Evolutionary conservation across 2,888 invertebrate species (phyloP).

Genomic region (Abrostola triplasia): DNA sequence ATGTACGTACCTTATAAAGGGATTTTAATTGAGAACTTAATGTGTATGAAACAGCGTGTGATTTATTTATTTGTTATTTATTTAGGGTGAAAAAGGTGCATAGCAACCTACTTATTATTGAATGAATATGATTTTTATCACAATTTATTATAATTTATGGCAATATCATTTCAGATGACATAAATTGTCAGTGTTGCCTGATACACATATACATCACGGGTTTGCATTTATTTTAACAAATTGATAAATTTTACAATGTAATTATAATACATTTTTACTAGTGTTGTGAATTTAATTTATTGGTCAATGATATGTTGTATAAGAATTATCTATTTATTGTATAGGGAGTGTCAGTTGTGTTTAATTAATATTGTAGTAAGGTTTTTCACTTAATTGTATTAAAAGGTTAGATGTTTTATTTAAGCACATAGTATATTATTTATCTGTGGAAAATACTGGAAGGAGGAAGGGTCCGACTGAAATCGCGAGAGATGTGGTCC

Average conservation of each 20-base stretch:
- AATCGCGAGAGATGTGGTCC: no score
- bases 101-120: slow-evolving; percentile 4
- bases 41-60: slow-evolving; percentile 5
- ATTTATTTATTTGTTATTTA: slow-evolving; percentile 15
- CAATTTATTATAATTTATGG: slow-evolving; percentile 25
- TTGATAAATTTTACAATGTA: slow-evolving; percentile 18
- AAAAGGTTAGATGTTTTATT: slow-evolving; percentile 27
- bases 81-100: slow-evolving; percentile 7
- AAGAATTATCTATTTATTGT: slow-evolving; percentile 40
- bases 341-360: slow-evolving; percentile 32
- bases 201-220: slow-evolving; percentile 31
- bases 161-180: slow-evolving; percentile 15
- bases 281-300: slow-evolving; percentile 47
- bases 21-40: slow-evolving; percentile 10
- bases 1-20: slow-evolving; percentile 15
- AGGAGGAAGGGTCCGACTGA: no score
- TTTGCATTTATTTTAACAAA: slow-evolving; percentile 42
- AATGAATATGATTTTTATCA: slow-evolving; percentile 25
- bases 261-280: slow-evolving; percentile 12
- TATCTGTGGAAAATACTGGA: slow-evolving; percentile 6
- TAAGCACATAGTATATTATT: slow-evolving; percentile 14
- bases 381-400: slow-evolving; percentile 17
- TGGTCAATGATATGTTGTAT: slow-evolving; percentile 42
- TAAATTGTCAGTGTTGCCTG: slow-evolving; percentile 19
- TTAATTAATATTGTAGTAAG: slow-evolving; percentile 30